A percentile compares a stretch with the other conserved stretches of the same genome.
Evolutionary conservation across 2,113 vertebrate species (phyloP).

Genomic region (Centropus bengalensis): DNA sequence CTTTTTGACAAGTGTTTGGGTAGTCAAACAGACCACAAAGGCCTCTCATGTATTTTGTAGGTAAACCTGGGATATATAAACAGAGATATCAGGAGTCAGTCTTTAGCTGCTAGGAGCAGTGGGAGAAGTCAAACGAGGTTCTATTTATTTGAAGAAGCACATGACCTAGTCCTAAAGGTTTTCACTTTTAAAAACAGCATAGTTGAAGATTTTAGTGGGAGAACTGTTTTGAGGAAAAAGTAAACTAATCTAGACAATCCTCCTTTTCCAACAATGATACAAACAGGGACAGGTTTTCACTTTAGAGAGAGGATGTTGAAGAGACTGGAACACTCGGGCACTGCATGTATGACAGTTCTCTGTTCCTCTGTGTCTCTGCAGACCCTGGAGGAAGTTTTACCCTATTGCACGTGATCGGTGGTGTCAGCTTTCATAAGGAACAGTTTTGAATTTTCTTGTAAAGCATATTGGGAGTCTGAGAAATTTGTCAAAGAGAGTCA

Average conservation of each 20-base stretch:
- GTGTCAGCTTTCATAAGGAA: background rate
- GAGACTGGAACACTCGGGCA: background rate
- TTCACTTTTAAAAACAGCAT: background rate
- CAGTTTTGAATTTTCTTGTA: background rate
- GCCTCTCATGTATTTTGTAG: background rate
- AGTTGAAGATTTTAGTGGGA: background rate
- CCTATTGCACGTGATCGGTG: accelerated
- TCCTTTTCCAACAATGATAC: background rate
- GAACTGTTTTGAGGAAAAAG: background rate
- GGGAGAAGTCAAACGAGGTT: background rate
- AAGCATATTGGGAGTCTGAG: background rate
- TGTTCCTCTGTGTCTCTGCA: background rate
- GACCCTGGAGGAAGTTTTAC: background rate
- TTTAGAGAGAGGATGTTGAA: background rate
- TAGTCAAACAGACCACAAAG: background rate
- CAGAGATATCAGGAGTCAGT: background rate
- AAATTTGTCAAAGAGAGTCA: background rate
- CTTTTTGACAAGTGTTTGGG: background rate
- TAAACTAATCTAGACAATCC: background rate
- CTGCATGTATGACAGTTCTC: too few relatives aligned
- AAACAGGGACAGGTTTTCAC: background rate
- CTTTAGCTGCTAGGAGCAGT: accelerated
- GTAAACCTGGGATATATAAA: background rate
- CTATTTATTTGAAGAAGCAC: background rate
- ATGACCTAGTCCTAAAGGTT: background rate